Conservation (phyloP, 2,113 vertebrate genomes). For the Nymphicus hollandicus region DNA sequence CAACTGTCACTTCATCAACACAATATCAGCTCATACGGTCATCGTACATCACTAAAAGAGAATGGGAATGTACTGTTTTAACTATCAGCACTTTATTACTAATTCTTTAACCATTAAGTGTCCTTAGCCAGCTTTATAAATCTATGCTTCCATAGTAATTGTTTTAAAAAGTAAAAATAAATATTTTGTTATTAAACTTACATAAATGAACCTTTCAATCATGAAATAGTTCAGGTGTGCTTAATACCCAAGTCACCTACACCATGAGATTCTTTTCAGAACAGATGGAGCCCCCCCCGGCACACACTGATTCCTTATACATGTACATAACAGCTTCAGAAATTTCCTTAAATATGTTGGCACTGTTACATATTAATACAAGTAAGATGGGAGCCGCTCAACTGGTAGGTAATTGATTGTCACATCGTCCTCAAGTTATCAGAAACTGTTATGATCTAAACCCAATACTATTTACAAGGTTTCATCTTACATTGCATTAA, state of each 20-base stretch:
- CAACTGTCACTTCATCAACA: background rate
- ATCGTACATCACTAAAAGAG: background rate
- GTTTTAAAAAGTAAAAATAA: constrained; percentile 33
- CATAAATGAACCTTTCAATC: background rate
- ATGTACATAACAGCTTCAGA: background rate
- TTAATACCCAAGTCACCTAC: background rate
- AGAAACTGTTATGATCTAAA: background rate
- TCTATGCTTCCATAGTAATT: background rate
- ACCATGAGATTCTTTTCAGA: background rate
- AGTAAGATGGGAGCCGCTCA: background rate
- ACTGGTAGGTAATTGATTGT: background rate
- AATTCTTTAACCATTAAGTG: background rate
- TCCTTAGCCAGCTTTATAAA: background rate
- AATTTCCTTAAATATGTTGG: background rate
- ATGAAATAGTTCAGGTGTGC: background rate
- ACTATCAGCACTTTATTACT: background rate
- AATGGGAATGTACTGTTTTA: background rate
- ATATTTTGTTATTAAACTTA: constrained; percentile 26
- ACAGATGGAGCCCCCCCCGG: background rate
- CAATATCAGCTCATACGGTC: background rate
- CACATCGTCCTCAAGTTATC: background rate
- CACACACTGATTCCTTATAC: background rate
- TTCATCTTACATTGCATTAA: background rate
- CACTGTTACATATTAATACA: background rate
- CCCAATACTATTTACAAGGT: background rate